Base-by-base conservation (phyloP, 2,113 vertebrate genomes). In the Ciconia boyciana region DNA sequence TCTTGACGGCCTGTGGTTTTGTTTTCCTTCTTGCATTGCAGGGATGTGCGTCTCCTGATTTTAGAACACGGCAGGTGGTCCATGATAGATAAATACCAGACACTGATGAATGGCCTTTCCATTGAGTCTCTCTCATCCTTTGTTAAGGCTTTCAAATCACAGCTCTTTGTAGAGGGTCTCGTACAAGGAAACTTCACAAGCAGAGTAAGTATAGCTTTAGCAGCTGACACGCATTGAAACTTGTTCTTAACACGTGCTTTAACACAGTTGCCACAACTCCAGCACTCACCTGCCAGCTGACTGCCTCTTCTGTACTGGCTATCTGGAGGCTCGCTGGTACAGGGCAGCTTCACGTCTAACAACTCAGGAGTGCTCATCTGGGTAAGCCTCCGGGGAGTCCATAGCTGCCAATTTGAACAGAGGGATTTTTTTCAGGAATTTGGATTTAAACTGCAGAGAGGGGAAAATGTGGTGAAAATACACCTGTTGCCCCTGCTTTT, bases 151-250 rank as follows among this genome's bases (percentile, higher is more conserved):
- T 99, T 99, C 96, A 99, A 99, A 91, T 98, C 98, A 1, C 98
- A 99, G 95, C 98, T 99, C 32, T 99, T 98, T 39, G 97, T 98
- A 4, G 99, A 99, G 94, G 99, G 99, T 2, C 97, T 99, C 6
- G 99, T 99, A 18, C 99, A 99, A 90, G 99, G 99, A 12, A 99
- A 99, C 98, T 98, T 99, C 96, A 99, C 98, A 14, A 98, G 98
- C 96, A 92, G 92, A 85, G 99, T 99, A 93, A 99, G 99, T 96
- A 32, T 76, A n/a, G 43, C 84, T 46, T 32, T 8, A 61, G 68
- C 79, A 83, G 39, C 49, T 71, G 21, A 20, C 1, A 2, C 2
- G 1, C 6, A 2, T 55, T 31, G 26, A 3, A 4, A 1, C 32
- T 64, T 22, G 1, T 12, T 46, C 39, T 51, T 8, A 3, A 9